Conservation (phyloP, 2,888 invertebrate species). For the Neocrepidodera transversa region DNA sequence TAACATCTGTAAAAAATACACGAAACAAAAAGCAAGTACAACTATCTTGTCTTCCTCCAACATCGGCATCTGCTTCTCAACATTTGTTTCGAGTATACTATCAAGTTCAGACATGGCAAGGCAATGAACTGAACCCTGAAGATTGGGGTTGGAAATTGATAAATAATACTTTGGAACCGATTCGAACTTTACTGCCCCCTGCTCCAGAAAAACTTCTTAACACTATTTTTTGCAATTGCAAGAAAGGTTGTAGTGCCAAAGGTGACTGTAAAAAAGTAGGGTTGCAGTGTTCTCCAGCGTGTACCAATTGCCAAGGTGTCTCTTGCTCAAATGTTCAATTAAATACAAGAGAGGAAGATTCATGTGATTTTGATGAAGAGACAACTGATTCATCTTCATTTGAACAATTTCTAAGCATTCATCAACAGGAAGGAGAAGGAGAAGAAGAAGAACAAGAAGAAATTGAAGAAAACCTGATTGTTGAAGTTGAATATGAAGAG, state of each 20-base stretch:
- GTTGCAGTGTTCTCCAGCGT: constrained; percentile 11
- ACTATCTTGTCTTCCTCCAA: constrained; percentile 14
- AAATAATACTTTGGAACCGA: no score
- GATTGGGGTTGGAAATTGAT: no score
- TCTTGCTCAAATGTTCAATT: no score
- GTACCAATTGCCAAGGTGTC: no score
- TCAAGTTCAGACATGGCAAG: neutral
- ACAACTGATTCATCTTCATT: constrained; percentile 28
- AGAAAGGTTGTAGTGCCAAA: no score
- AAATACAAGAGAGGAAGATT: constrained; percentile 12
- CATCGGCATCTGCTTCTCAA: constrained; percentile 12
- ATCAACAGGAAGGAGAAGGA: constrained; percentile 21
- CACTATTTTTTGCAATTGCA: no score
- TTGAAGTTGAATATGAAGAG: constrained; percentile 20
- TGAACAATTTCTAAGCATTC: constrained; percentile 25
- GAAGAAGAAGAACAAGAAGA: constrained; percentile 6
- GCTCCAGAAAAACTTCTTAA: constrained; percentile 2
- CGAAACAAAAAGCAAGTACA: constrained; percentile 1
- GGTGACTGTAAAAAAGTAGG: constrained; percentile 2
- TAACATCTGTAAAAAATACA: constrained; percentile 7
- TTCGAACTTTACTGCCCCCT: constrained; percentile 5
- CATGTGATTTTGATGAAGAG: constrained; percentile 21
- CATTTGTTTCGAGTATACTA: constrained; percentile 5
- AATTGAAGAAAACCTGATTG: neutral
- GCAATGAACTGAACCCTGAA: neutral